Base-by-base conservation (phyloP, 1,140 invertebrate genomes). In the Teleogryllus occipitalis region DNA sequence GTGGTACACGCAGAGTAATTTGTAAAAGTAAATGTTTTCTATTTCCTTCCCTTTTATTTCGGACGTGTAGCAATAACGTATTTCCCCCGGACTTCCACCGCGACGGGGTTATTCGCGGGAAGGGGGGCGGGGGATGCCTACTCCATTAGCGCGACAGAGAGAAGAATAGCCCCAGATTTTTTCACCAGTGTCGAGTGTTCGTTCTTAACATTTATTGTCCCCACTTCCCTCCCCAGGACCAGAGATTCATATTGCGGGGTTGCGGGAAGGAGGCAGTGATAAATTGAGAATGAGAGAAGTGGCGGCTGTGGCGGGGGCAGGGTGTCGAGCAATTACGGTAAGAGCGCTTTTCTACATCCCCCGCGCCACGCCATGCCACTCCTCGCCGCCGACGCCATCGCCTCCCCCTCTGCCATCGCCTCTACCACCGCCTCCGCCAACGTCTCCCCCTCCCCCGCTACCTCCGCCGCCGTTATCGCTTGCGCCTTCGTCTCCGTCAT, bases 1-100 rank as follows among this genome's bases (percentile, higher is more conserved):
- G 18, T 65, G 54, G 54, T 65, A 65, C 18, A 65, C 54, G 54
- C 10, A 65, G 54, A 65, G 54, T 65, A 65, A 65, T 65, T 65
- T 65, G 54, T 65, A 65, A 65, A 65, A 65, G 54, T 65, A 65
- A 65, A 65, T 65, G 54, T 65, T 65, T 65, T 65, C 54, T 65
- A 65, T 65, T 65, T 65, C 54, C 54, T 65, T 65, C 54, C 54
- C 54, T 65, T 65, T 65, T 65, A 65, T 65, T 65, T 65, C 54
- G 3, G 54, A 65, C 54, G 54, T 65, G 54, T 65, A 65, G 54
- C 54, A 65, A 65, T 65, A 65, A 65, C 54, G 54, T 18, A 65
- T 65, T 65, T 65, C 54, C 54, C 18, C 54, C 18, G 10, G 54
- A 65, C 54, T 65, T 65, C 54, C 54, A 65, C 54, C 54, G 54